Evolutionary conservation across 2,888 invertebrate species (phyloP).

Genomic region (Brachypalpus laphriformis): DNA sequence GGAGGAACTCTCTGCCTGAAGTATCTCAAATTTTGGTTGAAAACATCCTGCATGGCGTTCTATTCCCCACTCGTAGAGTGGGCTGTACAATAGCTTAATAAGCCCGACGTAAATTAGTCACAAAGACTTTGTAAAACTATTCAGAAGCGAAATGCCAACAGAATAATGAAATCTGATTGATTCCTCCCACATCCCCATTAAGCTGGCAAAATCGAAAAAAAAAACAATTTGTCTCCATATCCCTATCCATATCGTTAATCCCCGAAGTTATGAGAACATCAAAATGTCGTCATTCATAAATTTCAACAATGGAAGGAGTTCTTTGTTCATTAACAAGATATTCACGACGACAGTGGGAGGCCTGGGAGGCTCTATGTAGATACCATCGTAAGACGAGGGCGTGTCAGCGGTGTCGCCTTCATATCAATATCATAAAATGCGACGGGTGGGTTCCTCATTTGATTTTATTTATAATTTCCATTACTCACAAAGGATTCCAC

Average conservation of each 20-base stretch:
- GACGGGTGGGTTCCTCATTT: background rate
- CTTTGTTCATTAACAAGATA: background rate
- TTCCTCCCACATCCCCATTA: conserved; percentile 17
- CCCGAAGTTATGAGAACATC: conserved; percentile 1
- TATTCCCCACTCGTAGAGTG: too few relatives aligned
- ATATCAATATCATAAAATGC: background rate
- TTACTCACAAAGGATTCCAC: conserved; percentile 27
- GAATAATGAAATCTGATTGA: background rate
- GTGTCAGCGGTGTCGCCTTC: background rate
- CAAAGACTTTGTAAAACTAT: background rate
- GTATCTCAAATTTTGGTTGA: too few relatives aligned
- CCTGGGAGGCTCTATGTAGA: background rate
- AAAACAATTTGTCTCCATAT: background rate
- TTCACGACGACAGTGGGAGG: background rate
- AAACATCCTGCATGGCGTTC: too few relatives aligned
- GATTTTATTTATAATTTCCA: background rate
- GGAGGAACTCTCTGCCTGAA: too few relatives aligned
- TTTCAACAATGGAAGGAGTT: conserved; percentile 1
- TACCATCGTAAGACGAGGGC: conserved; percentile 9
- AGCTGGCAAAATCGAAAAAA: background rate
- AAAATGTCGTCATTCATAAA: conserved; percentile 1
- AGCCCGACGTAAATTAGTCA: background rate
- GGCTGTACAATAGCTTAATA: too few relatives aligned
- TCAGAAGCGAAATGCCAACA: background rate
- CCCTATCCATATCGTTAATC: background rate